Evolutionary conservation across 2,888 invertebrate genomes (phyloP), one percentile per base, ranked within the genome.

Genomic region (Ecliptopera silaceata): DNA sequence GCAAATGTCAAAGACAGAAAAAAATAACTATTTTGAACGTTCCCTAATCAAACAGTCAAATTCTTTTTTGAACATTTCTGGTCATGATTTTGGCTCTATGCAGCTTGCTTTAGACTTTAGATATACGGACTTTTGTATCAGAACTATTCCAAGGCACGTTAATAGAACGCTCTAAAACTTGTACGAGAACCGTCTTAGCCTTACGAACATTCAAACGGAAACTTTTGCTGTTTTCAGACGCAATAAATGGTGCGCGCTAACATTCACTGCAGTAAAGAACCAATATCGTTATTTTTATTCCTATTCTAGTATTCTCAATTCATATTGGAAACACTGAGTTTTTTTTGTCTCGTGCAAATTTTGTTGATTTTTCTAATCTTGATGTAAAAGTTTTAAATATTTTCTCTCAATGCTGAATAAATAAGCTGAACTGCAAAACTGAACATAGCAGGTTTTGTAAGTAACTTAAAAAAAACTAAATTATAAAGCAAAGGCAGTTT

Each of bases 221-320:
- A 87, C 82, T 88, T 86, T 77, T 70, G 78, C 84, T 78, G 79
- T 84, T 80, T 80, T 75, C 72, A 74, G 78, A 77, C 78, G 85
- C 87, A 84, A 86, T 88, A 87, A 88, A 87, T 86, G 86, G 80
- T 72, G 76, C 82, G 84, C 85, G 81, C 77, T 79, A 70, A 75
- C 78, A 70, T 73, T 75, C 73, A 73, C 75, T 74, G 72, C 75
- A 74, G 75, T 76, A 76, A 81, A 76, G 78, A 75, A 80, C 77
- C 79, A 79, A 81, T 80, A 78, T 78, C 74, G 72, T 78, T 71
- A 68, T 65, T 38, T 47, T 54, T 51, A 15, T 53, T 71, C 68
- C 64, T 60, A 48, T 55, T 54, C 53, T 58, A 55, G 48, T 57
- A 62, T 65, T 64, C 63, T 54, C 48, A 59, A 65, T 63, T 65